A percentile compares a stretch with the other conserved stretches of the same genome.
Evolutionary conservation across 2,888 invertebrate species (phyloP).

Genomic region (Acronicta psi): DNA sequence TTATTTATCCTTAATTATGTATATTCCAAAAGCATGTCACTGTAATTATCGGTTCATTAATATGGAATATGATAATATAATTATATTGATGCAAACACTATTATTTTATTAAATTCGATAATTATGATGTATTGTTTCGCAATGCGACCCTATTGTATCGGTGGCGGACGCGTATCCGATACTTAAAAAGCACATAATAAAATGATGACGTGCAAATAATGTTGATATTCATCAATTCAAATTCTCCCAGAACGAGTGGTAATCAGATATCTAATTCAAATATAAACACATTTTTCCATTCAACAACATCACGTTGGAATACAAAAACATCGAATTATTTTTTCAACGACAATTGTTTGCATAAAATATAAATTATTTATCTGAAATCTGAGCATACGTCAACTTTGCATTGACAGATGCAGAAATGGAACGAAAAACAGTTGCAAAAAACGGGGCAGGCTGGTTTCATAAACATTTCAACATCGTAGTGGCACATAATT

Average conservation of each 20-base stretch:
- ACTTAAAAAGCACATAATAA: no score
- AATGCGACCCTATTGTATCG: no score
- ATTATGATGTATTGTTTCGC: neutral
- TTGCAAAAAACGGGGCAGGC: constrained; percentile 4
- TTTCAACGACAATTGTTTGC: constrained; percentile 7
- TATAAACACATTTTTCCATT: constrained; percentile 6
- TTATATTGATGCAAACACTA: neutral
- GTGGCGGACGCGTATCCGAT: no score
- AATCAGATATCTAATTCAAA: neutral
- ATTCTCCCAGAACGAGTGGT: no score
- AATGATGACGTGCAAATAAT: neutral
- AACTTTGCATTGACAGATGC: neutral
- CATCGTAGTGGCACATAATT: no score
- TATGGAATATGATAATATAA: neutral
- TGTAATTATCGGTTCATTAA: neutral
- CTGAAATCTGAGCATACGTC: no score
- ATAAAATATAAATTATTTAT: constrained; percentile 16
- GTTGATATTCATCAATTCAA: neutral
- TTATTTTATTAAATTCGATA: neutral
- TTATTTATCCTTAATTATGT: neutral
- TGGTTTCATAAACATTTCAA: no score
- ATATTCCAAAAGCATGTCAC: neutral
- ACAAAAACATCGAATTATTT: constrained; percentile 10
- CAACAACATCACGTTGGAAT: constrained; percentile 11
- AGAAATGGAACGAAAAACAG: constrained; percentile 6